Evolutionary conservation across 1,140 invertebrate species (phyloP).

Genomic region (Drosophila carrolli): DNA sequence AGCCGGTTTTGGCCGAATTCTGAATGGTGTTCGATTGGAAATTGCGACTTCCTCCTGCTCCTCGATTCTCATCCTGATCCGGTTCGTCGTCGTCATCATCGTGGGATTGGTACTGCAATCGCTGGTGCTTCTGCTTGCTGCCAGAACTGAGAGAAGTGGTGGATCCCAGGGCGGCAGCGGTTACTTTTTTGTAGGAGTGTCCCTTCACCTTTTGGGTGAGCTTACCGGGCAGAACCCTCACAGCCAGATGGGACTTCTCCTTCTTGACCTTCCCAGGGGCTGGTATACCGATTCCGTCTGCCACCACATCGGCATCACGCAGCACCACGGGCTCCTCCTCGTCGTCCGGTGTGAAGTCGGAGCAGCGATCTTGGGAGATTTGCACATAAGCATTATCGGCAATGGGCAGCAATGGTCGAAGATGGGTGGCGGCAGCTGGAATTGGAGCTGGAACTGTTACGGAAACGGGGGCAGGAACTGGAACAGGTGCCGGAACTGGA

Average conservation of each 20-base stretch:
- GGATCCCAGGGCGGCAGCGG: slow-evolving; percentile 60
- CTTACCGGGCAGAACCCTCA: slow-evolving; percentile 77
- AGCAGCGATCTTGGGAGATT: slow-evolving; percentile 82
- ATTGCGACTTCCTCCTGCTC: slow-evolving; percentile 44
- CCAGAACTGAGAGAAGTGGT: slow-evolving; percentile 68
- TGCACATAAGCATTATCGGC: slow-evolving; percentile 84
- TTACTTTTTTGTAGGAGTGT: slow-evolving; percentile 75
- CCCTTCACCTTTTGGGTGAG: slow-evolving; percentile 82
- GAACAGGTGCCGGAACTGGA: slow-evolving; percentile 5
- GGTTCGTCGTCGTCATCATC: slow-evolving; percentile 71
- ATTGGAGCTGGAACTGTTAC: slow-evolving; percentile 14
- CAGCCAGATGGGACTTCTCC: slow-evolving; percentile 81
- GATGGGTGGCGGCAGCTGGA: slow-evolving; percentile 24
- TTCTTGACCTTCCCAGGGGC: slow-evolving; percentile 67
- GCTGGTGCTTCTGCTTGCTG: slow-evolving; percentile 80
- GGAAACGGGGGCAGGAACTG: slow-evolving; percentile 14
- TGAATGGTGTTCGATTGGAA: slow-evolving; percentile 84
- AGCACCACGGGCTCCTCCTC: slow-evolving; percentile 84
- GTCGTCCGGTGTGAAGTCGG: slow-evolving; percentile 81
- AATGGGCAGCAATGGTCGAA: slow-evolving; percentile 72
- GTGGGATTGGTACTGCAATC: slow-evolving; percentile 75
- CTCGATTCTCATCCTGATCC: slow-evolving; percentile 59
- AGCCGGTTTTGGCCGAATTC: slow-evolving; percentile 86
- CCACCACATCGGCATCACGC: slow-evolving; percentile 65
- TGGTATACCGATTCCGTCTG: slow-evolving; percentile 34